Evolutionary conservation across 2,797 vertebrate genomes (phyloP).

Genomic region (Poecilia velifera): DNA sequence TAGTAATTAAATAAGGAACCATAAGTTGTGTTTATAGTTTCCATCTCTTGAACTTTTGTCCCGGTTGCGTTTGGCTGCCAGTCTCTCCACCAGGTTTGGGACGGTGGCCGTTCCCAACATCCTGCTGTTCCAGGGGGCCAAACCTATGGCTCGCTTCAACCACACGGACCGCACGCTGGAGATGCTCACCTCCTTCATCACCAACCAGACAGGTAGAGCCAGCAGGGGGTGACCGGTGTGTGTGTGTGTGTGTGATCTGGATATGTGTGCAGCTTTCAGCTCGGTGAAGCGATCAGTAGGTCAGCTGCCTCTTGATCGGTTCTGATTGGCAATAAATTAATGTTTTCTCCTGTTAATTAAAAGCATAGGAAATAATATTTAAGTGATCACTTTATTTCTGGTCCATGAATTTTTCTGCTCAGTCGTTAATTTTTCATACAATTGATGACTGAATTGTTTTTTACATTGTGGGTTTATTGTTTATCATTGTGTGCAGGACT

Average conservation of each 20-base stretch:
- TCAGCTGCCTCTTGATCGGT: background rate
- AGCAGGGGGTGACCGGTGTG: too few species aligned
- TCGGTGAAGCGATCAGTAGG: background rate
- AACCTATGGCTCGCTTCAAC: constrained; percentile 98
- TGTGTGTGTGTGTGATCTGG: background rate
- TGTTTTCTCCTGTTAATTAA: background rate
- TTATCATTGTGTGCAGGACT: too few species aligned
- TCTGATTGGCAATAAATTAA: background rate
- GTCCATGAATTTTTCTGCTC: background rate
- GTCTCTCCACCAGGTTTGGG: constrained; percentile 96
- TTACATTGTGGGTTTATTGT: too few species aligned
- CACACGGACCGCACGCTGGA: constrained; percentile 93
- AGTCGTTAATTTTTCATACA: too few species aligned
- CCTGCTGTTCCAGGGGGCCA: constrained; percentile 95
- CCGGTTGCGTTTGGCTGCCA: constrained; percentile 54
- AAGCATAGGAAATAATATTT: background rate
- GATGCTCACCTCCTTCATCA: constrained; percentile 90
- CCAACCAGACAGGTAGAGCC: constrained; percentile 92
- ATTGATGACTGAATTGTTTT: too few species aligned
- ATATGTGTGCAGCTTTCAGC: too few species aligned
- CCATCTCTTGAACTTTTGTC: background rate
- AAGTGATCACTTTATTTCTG: background rate
- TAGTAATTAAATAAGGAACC: background rate
- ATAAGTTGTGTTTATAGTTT: background rate
- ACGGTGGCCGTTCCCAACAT: constrained; percentile 98